Base-by-base conservation (phyloP, 1,140 invertebrate genomes). In the Periplaneta americana region DNA sequence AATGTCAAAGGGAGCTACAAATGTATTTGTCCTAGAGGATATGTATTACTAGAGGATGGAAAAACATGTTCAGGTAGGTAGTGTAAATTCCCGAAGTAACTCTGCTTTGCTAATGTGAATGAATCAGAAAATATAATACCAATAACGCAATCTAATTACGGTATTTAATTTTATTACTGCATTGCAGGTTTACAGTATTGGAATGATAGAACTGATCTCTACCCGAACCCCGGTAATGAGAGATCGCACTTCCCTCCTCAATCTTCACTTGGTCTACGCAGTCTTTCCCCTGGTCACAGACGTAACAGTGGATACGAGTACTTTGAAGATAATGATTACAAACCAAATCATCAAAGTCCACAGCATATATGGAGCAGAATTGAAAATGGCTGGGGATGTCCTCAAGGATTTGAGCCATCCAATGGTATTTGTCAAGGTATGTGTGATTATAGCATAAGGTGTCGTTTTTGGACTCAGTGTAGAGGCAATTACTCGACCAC, bases 1-100 rank as follows among this genome's bases (percentile, higher is more conserved):
- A 93, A 93, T 87, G 89, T 87, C 37, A 87, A 88, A 74, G 92
- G 92, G 66, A 89, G 90, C 18, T 92, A 89, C 85, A 86, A 87
- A 80, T 93, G 92, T 83, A 85, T 87, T 34, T 93, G 92, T 87
- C 91, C 91, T 0, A 75, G 85, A 0, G 90, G 88, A 18, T 88
- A 91, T 84, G 87, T 88, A 8, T 85, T 92, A 75, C 87, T 85
- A 84, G 6, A 79, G 22, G 88, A 91, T 85, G 84, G 86, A 11
- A 87, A 86, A 66, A 89, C 87, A 8, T 92, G 91, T 83, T 84
- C 88, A 15, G 85, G 85, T 87, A 81, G 22, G 74, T 15, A 31
- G 34, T n/a, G n/a, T n/a, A n/a, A n/a, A n/a, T n/a, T n/a, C n/a
- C n/a, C n/a, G n/a, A n/a, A n/a, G n/a, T n/a, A n/a, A n/a, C n/a